Conservation (phyloP, 2,888 invertebrate genomes). For the Drosophila helvetica region DNA sequence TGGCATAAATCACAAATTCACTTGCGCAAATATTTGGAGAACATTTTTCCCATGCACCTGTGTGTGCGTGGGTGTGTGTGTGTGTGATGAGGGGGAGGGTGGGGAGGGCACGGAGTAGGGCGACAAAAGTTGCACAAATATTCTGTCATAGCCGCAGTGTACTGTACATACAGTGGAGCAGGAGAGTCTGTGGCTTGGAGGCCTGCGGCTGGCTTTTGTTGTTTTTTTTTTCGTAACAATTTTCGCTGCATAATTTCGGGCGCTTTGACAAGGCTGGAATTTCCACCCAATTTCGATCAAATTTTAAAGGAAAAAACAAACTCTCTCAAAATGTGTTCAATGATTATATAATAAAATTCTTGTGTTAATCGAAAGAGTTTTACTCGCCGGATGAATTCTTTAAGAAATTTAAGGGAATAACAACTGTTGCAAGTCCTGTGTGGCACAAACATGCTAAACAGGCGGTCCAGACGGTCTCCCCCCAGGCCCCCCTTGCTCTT, state of each 20-base stretch:
- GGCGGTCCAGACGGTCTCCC: conserved; percentile 45
- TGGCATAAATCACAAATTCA: conserved; percentile 69
- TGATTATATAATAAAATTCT: conserved; percentile 31
- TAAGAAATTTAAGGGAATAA: conserved; percentile 36
- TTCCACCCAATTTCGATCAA: conserved; percentile 1
- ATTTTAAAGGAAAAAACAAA: conserved; percentile 31
- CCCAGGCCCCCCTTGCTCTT: neutral
- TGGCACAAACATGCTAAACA: conserved; percentile 40
- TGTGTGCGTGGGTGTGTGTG: too few species aligned
- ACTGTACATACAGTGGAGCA: conserved; percentile 3
- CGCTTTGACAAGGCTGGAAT: conserved; percentile 25
- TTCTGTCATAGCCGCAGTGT: conserved; percentile 15
- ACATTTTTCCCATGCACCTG: conserved; percentile 56
- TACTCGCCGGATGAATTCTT: conserved; percentile 18
- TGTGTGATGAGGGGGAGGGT: conserved; percentile 41
- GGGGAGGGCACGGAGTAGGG: neutral
- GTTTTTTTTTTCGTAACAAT: neutral
- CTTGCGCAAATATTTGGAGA: conserved; percentile 65
- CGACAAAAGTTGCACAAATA: conserved; percentile 34
- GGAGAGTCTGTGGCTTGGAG: conserved; percentile 3
- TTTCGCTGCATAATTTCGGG: conserved; percentile 30
- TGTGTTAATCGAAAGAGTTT: neutral
- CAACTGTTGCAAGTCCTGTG: conserved; percentile 52
- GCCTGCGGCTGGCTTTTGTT: conserved; percentile 26
- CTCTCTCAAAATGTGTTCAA: conserved; percentile 28